A percentile compares a stretch with the other conserved stretches of the same genome.
phyloP scores from a whole-genome alignment of 2,888 invertebrate species.

The Yponomeuta plumbellus region DNA sequence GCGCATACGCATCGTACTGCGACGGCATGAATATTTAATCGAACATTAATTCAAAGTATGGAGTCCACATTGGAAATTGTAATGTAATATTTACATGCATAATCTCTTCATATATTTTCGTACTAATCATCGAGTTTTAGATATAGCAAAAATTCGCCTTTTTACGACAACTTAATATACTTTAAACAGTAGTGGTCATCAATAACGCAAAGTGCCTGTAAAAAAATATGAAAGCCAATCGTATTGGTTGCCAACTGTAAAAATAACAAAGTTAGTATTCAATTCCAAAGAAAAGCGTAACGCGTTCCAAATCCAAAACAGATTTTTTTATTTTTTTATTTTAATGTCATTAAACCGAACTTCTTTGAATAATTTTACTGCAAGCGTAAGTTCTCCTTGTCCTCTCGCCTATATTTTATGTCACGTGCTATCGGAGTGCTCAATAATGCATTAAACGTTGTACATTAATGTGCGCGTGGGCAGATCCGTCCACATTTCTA shows the following conservation, averaged over 20 bases:
- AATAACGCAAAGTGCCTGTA: neutral
- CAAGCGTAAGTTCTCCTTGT: neutral
- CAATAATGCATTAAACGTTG: slow-evolving; percentile 46
- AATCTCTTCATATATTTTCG: neutral
- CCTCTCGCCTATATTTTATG: slow-evolving; percentile 16
- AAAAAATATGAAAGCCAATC: too few relatives aligned
- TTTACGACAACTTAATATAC: neutral
- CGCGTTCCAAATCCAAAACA: neutral
- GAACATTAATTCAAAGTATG: slow-evolving; percentile 20
- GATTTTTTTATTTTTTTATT: neutral
- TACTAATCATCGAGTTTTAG: neutral
- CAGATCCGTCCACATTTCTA: slow-evolving; percentile 69
- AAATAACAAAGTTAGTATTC: too few relatives aligned
- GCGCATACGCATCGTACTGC: slow-evolving; percentile 31
- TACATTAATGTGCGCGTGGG: slow-evolving; percentile 62
- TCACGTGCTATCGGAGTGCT: slow-evolving; percentile 20
- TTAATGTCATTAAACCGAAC: neutral
- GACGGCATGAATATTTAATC: slow-evolving; percentile 47
- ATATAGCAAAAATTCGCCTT: neutral
- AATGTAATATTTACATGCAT: slow-evolving; percentile 3
- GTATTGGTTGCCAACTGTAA: too few relatives aligned
- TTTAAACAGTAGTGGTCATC: neutral
- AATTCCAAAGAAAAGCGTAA: too few relatives aligned
- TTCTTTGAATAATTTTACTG: neutral
- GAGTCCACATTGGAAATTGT: slow-evolving; percentile 11